phyloP scores from a whole-genome alignment of 2,797 vertebrate species.

The Pteropus rufus region DNA sequence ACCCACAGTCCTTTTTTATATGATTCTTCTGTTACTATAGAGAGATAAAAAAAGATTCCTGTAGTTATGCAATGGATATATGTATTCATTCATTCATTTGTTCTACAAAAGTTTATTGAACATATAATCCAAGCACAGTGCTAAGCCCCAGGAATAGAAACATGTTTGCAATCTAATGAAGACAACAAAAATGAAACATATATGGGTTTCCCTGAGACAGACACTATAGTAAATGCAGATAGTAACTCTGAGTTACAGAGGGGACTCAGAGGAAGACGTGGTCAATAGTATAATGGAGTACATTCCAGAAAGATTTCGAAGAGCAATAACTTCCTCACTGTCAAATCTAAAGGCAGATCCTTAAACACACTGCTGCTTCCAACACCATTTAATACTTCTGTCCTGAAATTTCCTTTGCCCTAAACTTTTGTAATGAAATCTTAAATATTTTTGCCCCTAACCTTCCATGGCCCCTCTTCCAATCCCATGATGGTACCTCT shows the following conservation, averaged over 20 bases:
- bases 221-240: not conserved
- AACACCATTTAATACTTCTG: not conserved
- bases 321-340: not conserved
- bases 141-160: not conserved
- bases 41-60: not conserved
- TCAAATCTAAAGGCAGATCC: not conserved
- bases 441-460: not conserved
- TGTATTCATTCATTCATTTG: not conserved
- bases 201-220: not conserved
- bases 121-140: not conserved
- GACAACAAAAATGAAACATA: not conserved
- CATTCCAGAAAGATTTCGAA: not conserved
- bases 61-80: not conserved
- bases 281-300: not conserved
- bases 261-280: not conserved
- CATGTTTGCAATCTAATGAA: not conserved
- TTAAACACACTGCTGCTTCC: not conserved
- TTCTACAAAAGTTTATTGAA: constrained; percentile 26
- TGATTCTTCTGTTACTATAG: not conserved
- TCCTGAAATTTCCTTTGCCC: not conserved
- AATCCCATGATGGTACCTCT: not conserved
- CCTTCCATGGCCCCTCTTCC: not conserved
- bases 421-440: not conserved
- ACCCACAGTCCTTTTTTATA: not conserved
- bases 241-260: not conserved